Percentiles rank a stretch among this genome's conserved stretches.
Evolutionary conservation across 2,797 vertebrate genomes (phyloP).

Genomic region (Ctenochaetus hawaiiensis): DNA sequence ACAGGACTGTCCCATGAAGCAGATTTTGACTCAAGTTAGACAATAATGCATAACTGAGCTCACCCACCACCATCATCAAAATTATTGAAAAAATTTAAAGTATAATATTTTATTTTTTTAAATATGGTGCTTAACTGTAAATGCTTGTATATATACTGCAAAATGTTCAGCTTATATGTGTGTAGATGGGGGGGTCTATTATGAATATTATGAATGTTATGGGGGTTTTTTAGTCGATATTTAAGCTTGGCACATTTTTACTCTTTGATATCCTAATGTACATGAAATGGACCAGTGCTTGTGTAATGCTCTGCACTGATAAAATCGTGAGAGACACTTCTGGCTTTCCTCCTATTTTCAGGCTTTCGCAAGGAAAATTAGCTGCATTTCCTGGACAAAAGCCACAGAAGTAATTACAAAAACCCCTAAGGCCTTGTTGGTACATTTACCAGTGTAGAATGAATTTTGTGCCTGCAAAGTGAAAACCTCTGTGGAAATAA

Average conservation of each 20-base stretch:
- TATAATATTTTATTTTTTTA: neutral
- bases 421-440: constrained; percentile 48
- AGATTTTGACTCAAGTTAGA: too few relatives aligned
- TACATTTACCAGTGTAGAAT: constrained; percentile 47
- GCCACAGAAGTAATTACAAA: constrained; percentile 60
- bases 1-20: too few relatives aligned
- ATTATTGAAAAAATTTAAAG: neutral
- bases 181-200: too few relatives aligned
- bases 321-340: constrained; percentile 33
- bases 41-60: too few relatives aligned
- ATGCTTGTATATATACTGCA: neutral
- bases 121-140: neutral
- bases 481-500: constrained; percentile 32
- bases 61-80: neutral
- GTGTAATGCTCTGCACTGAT: constrained; percentile 30
- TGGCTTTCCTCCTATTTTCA: constrained; percentile 45
- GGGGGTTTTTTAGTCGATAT: neutral
- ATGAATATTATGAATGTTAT: neutral
- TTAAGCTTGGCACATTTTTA: neutral
- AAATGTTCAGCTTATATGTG: neutral
- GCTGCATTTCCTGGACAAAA: constrained; percentile 52
- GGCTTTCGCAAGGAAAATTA: constrained; percentile 46
- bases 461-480: constrained; percentile 39
- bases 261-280: constrained; percentile 25
- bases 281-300: constrained; percentile 24